Conservation (phyloP, 2,888 invertebrate genomes). For the Drosophila kambysellisi region DNA sequence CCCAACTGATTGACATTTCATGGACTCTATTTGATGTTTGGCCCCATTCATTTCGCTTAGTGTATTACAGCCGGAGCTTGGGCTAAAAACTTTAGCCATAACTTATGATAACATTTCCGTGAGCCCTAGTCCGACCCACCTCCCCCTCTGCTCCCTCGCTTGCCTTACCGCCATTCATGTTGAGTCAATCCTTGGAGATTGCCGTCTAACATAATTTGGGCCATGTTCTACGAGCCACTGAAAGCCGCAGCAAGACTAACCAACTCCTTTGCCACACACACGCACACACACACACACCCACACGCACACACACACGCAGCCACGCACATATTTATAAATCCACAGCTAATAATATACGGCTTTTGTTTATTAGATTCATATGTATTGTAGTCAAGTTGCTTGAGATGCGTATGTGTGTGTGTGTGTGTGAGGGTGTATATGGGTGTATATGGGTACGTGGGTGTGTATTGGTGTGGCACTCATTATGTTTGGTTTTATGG, state of each 20-base stretch:
- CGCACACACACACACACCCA: constrained; percentile 6
- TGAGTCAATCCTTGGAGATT: constrained; percentile 77
- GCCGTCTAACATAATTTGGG: constrained; percentile 78
- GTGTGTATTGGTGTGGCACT: constrained; percentile 53
- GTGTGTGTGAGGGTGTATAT: constrained; percentile 17
- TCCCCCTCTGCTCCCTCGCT: neutral
- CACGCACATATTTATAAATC: constrained; percentile 50
- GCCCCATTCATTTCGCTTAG: constrained; percentile 38
- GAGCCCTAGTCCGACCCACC: constrained; percentile 9
- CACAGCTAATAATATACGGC: constrained; percentile 79
- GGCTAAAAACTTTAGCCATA: constrained; percentile 71
- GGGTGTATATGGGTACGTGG: constrained; percentile 18
- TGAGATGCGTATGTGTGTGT: constrained; percentile 39
- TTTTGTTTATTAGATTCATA: constrained; percentile 81
- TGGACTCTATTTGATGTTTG: neutral
- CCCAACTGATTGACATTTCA: constrained; percentile 7
- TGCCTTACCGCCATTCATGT: constrained; percentile 34
- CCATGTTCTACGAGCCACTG: constrained; percentile 64
- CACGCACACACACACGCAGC: neutral
- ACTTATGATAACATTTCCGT: constrained; percentile 78
- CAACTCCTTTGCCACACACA: constrained; percentile 60
- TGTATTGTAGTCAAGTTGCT: constrained; percentile 71
- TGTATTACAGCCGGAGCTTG: constrained; percentile 48
- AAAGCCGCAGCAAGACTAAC: constrained; percentile 46
- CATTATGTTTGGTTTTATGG: constrained; percentile 75